These are phyloP conservation scores for Cerastoderma edule DNA, from an alignment of 2,888 invertebrate species.

Conservation along the genomic window DNA sequence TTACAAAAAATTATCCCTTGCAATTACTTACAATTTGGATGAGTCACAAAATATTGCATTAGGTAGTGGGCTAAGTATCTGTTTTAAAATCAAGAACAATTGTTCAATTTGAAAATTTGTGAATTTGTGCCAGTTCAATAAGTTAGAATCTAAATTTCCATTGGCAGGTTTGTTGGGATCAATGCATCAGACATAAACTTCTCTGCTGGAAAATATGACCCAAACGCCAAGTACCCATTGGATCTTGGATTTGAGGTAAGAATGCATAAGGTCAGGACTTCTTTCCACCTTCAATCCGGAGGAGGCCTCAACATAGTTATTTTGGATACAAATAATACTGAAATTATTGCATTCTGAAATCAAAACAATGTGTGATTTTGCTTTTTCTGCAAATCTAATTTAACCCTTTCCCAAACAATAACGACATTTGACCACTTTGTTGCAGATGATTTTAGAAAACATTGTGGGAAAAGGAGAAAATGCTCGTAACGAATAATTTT, in stretches of 20 bases:
- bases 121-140: neutral
- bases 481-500: too few relatives aligned
- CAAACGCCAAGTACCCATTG: constrained; percentile 71
- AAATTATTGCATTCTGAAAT: constrained; percentile 1
- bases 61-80: too few relatives aligned
- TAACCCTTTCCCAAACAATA: neutral
- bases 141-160: neutral
- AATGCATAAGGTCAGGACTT: neutral
- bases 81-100: neutral
- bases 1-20: neutral
- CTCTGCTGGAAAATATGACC: constrained; percentile 80
- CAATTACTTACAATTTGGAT: too few relatives aligned
- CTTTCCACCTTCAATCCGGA: too few relatives aligned
- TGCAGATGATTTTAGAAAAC: neutral
- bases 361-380: neutral
- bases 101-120: neutral
- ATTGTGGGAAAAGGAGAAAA: too few relatives aligned
- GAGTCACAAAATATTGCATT: too few relatives aligned
- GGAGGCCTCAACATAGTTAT: neutral
- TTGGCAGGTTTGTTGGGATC: constrained; percentile 80
- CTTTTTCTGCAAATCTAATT: neutral
- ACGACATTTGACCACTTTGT: neutral
- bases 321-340: neutral
- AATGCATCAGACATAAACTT: constrained; percentile 83
- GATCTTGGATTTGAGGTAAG: constrained; percentile 80